A percentile compares a stretch with the other conserved stretches of the same genome.
Evolutionary conservation across 2,113 vertebrate genomes (phyloP).

Genomic region (Pleuronectes platessa): DNA sequence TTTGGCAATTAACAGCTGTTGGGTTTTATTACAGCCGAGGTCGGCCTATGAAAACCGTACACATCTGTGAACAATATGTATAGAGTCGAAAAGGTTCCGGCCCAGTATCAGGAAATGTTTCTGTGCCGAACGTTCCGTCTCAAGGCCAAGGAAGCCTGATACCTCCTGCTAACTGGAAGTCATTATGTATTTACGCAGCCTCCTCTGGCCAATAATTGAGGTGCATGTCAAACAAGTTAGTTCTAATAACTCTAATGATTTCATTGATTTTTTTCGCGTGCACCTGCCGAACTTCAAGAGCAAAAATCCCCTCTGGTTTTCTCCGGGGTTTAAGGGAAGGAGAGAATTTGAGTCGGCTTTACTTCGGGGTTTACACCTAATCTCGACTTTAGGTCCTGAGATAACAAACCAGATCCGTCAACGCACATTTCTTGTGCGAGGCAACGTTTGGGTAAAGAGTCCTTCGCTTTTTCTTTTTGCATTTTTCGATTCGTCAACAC

Average conservation of each 20-base stretch:
- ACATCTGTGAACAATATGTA: conserved; percentile 78
- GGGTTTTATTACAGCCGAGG: conserved; percentile 43
- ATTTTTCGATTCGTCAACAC: conserved; percentile 24
- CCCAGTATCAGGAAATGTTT: conserved; percentile 64
- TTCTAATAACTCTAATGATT: conserved; percentile 24
- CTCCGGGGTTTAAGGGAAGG: neutral
- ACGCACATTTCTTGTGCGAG: conserved; percentile 11
- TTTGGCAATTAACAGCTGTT: conserved; percentile 70
- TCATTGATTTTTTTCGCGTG: conserved; percentile 6
- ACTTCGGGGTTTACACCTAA: conserved; percentile 8
- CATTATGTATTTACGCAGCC: conserved; percentile 44
- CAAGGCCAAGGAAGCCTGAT: conserved; percentile 52
- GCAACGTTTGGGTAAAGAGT: conserved; percentile 32
- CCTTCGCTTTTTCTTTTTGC: conserved; percentile 16
- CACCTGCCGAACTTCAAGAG: conserved; percentile 41
- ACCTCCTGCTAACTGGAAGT: conserved; percentile 42
- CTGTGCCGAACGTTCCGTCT: conserved; percentile 41
- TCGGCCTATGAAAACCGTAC: conserved; percentile 39
- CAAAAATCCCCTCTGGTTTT: no score
- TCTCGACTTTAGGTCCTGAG: conserved; percentile 29
- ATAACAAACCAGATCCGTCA: conserved; percentile 40
- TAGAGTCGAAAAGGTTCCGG: conserved; percentile 43
- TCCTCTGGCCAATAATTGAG: conserved; percentile 23
- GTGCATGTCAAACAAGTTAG: conserved; percentile 33
- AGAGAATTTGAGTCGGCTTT: conserved; percentile 11